Evolutionary conservation across 2,113 vertebrate genomes (phyloP).

Genomic region (Spermophilus dauricus): DNA sequence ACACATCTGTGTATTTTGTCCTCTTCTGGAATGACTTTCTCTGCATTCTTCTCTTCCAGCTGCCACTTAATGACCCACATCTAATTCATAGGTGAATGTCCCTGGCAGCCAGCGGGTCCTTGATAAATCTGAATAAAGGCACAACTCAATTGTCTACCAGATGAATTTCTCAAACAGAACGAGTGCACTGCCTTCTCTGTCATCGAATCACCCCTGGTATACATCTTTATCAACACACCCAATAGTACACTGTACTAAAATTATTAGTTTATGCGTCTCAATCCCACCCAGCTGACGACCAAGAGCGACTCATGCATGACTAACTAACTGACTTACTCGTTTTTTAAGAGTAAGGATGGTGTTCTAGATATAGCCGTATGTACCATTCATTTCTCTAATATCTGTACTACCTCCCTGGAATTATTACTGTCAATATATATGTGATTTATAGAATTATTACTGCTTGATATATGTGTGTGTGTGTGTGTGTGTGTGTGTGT

Average conservation of each 20-base stretch:
- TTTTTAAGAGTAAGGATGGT: not conserved
- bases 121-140: conserved; percentile 18
- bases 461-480: no score
- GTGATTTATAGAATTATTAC: no score
- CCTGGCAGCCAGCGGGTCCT: not conserved
- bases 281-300: not conserved
- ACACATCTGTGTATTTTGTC: not conserved
- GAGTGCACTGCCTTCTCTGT: not conserved
- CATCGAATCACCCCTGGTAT: not conserved
- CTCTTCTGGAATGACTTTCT: conserved; percentile 1
- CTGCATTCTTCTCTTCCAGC: not conserved
- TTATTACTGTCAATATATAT: not conserved
- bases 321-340: no score
- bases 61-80: not conserved
- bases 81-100: not conserved
- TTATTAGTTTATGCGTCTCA: not conserved
- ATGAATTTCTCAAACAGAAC: not conserved
- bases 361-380: not conserved
- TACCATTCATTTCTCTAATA: not conserved
- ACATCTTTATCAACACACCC: not conserved
- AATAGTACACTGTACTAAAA: not conserved
- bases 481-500: no score
- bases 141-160: not conserved
- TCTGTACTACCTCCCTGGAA: not conserved
- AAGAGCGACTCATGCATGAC: no score